Base-by-base conservation (phyloP, 2,797 vertebrate genomes). In the Lepus townsendii region DNA sequence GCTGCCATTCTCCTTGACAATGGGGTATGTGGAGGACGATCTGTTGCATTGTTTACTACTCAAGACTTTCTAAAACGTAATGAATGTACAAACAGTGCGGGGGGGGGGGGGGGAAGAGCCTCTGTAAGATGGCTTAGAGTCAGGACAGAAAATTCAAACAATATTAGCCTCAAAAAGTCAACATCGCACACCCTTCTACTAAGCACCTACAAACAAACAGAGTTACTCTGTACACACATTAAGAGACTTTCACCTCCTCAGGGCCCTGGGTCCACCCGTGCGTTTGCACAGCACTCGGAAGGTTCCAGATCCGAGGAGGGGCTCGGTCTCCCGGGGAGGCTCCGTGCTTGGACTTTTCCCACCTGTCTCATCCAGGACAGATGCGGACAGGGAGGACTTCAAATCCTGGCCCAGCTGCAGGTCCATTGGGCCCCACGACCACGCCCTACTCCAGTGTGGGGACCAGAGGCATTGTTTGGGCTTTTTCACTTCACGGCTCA, bases 171-270 rank as follows among this genome's bases (percentile, higher is more conserved):
- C 98, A 98, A 98, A 99, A 99, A 99, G 99, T 99, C 99, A 99
- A 99, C 99, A 99, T 97, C 96, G 98, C 98, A 98, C 99, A 99
- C 98, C 98, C 99, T 99, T 98, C 98, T 99, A 99, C 98, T 98
- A 98, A 99, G 99, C 99, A 99, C 98, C 99, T 99, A 99, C 99
- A 99, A 99, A 99, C 98, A 99, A 98, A 99, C 98, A 98, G 99
- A 99, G 99, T 98, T 99, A 98, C 99, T 99, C 98, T 98, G 99
- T 98, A 98, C 99, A 99, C 99, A 99, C 99, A 99, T 99, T 99
- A 99, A 98, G 98, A 96, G 98, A 98, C 98, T 98, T 97, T 97
- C 98, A 98, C 98, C 98, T 98, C 98, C 98, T 97, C 97, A 91
- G 97, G 88, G 98, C 98, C 87, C 95, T 47, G 0, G 17, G 71